phyloP scores from a whole-genome alignment of 2,888 invertebrate genomes.

The Dasypogon diadema region DNA sequence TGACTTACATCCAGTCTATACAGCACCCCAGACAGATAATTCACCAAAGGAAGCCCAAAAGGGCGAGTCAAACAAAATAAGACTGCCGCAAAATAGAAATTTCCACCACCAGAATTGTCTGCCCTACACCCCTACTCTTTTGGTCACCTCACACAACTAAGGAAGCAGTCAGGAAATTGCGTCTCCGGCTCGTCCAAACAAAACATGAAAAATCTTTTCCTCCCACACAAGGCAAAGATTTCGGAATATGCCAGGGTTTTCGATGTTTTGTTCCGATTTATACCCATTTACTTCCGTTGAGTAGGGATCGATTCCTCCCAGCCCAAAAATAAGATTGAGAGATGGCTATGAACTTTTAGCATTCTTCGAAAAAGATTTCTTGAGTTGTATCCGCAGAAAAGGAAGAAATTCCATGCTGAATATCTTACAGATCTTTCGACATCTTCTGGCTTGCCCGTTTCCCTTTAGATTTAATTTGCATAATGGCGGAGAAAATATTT shows the following conservation, averaged over 20 bases:
- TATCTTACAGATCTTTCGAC: constrained; percentile 43
- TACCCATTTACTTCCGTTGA: constrained; percentile 38
- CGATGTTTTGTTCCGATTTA: constrained; percentile 45
- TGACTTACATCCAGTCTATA: neutral
- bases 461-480: constrained; percentile 54
- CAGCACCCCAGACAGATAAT: constrained; percentile 22
- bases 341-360: constrained; percentile 39
- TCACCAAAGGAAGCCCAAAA: constrained; percentile 23
- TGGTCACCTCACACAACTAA: constrained; percentile 23
- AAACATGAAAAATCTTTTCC: constrained; percentile 28
- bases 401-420: constrained; percentile 32
- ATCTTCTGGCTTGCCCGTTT: constrained; percentile 19
- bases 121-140: constrained; percentile 1
- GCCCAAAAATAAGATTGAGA: constrained; percentile 36
- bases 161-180: constrained; percentile 45
- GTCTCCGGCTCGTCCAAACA: constrained; percentile 38
- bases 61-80: constrained; percentile 32
- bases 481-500: constrained; percentile 56
- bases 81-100: constrained; percentile 36
- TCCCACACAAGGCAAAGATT: neutral
- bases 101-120: constrained; percentile 17
- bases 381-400: constrained; percentile 8
- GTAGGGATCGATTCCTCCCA: constrained; percentile 26
- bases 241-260: constrained; percentile 7
- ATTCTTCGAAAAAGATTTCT: constrained; percentile 44